A percentile compares a stretch with the other conserved stretches of the same genome.
phyloP scores from a whole-genome alignment of 2,888 invertebrate genomes.

The Malthinus flaveolus region DNA sequence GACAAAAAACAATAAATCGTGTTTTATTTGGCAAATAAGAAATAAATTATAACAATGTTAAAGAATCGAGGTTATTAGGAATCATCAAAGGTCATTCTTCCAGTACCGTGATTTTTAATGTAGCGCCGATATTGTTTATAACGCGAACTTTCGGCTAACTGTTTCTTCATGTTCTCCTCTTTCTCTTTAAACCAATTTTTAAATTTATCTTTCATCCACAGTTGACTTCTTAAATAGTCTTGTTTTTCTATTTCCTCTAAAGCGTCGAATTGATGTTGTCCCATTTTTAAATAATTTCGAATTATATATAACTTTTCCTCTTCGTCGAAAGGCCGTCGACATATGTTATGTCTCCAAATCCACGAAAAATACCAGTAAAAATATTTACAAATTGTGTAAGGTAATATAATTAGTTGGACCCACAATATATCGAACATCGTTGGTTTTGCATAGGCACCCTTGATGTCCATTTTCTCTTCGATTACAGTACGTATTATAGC shows the following conservation, averaged over 20 bases:
- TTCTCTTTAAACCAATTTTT: conserved; percentile 76
- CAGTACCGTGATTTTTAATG: conserved; percentile 87
- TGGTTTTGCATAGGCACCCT: conserved; percentile 90
- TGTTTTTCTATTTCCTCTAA: conserved; percentile 75
- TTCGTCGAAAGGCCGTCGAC: conserved; percentile 74
- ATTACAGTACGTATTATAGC: conserved; percentile 78
- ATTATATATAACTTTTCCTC: conserved; percentile 87
- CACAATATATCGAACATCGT: conserved; percentile 76
- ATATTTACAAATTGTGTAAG: conserved; percentile 72
- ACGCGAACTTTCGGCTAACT: conserved; percentile 81
- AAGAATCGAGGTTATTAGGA: conserved; percentile 54
- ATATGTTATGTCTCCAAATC: conserved; percentile 79
- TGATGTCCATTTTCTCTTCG: conserved; percentile 91
- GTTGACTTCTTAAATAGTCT: conserved; percentile 71
- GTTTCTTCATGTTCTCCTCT: conserved; percentile 83
- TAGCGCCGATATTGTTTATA: conserved; percentile 89
- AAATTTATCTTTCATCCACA: conserved; percentile 85
- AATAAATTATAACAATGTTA: conserved; percentile 8
- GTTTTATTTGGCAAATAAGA: conserved; percentile 1
- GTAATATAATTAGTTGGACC: conserved; percentile 80
- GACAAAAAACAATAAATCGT: neutral
- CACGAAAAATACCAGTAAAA: conserved; percentile 77
- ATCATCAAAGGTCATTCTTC: conserved; percentile 90
- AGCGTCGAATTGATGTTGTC: conserved; percentile 71
- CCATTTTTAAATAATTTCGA: conserved; percentile 74